These are phyloP conservation scores for Solea senegalensis DNA, from an alignment of 2,113 vertebrate species.

Conservation along the genomic window DNA sequence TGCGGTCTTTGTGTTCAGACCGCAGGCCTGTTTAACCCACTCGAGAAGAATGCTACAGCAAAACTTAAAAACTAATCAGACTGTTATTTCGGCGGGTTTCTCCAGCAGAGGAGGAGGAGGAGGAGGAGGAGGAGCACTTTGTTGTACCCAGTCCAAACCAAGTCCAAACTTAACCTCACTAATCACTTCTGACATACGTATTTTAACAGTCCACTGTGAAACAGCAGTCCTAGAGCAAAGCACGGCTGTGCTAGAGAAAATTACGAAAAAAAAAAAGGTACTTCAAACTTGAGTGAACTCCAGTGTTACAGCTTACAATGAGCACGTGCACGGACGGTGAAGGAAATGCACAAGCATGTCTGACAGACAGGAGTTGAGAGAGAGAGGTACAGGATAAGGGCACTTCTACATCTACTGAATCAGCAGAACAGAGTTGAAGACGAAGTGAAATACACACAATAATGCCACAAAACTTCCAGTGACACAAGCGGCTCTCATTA, in stretches of 20 bases:
- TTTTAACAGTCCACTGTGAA: constrained; percentile 75
- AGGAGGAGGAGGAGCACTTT: neutral
- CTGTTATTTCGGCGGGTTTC: constrained; percentile 37
- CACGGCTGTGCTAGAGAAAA: constrained; percentile 40
- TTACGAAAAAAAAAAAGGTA: constrained; percentile 61
- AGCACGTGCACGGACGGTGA: constrained; percentile 38
- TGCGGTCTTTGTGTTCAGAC: constrained; percentile 54
- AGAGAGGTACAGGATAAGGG: constrained; percentile 78
- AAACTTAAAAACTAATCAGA: constrained; percentile 47
- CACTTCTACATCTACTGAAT: constrained; percentile 79
- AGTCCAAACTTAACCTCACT: constrained; percentile 15
- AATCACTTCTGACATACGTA: constrained; percentile 30
- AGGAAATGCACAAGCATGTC: constrained; percentile 30
- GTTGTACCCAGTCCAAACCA: constrained; percentile 15
- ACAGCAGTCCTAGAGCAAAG: constrained; percentile 70
- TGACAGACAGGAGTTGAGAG: constrained; percentile 38
- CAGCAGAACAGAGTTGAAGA: constrained; percentile 41
- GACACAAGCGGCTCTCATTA: constrained; percentile 31
- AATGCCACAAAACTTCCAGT: constrained; percentile 32
- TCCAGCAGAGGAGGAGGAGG: neutral
- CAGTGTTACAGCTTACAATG: constrained; percentile 69
- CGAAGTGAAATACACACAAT: constrained; percentile 18
- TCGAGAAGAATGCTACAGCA: constrained; percentile 65
- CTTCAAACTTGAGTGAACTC: constrained; percentile 66
- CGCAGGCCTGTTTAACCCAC: constrained; percentile 31